Base-by-base conservation (phyloP, 2,113 vertebrate species). In the Eira barbara region DNA sequence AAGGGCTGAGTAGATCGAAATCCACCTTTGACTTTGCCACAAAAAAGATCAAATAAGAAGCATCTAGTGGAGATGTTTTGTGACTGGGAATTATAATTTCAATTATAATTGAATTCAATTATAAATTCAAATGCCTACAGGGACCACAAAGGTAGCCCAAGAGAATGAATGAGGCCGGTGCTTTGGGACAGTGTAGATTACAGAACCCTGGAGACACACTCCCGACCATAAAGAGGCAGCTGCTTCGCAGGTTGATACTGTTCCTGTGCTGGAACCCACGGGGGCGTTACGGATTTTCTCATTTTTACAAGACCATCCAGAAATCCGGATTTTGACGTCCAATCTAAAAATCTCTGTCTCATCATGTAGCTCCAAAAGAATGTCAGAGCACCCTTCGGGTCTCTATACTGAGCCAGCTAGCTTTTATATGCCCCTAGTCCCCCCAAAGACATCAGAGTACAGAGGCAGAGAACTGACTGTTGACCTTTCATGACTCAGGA, bases 131-230 rank as follows among this genome's bases (percentile, higher is more conserved):
- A 45, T 86, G 4, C 13, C 57, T 59, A 9, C 45, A 45, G 36
- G 34, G 63, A 6, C 81, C 21, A 57, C n/a, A 49, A 47, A 71
- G 74, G 9, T 6, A 23, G 67, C 27, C 14, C 80, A 18, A 25
- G 4, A n/a, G 45, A 23, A 10, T 29, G 52, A 36, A 14, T 27
- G 34, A 6, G 11, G 34, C 73, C 0, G 0, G 17, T 15, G 27
- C 29, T 65, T 67, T 67, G 79, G 21, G 4, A 0, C 7, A 59
- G 20, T 29, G 6, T 20, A 45, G 13, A 31, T 15, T 29, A 63
- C 29, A 2, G 15, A 5, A 3, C 3, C 1, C 47, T 5, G 27
- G 57, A 21, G 57, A 39, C 71, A 0, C 25, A 0, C 0, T 0
- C 4, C 59, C 27, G 6, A 4, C 47, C 34, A 25, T 57, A 31